phyloP scores from a whole-genome alignment of 2,888 invertebrate species.

The Patella depressa region DNA sequence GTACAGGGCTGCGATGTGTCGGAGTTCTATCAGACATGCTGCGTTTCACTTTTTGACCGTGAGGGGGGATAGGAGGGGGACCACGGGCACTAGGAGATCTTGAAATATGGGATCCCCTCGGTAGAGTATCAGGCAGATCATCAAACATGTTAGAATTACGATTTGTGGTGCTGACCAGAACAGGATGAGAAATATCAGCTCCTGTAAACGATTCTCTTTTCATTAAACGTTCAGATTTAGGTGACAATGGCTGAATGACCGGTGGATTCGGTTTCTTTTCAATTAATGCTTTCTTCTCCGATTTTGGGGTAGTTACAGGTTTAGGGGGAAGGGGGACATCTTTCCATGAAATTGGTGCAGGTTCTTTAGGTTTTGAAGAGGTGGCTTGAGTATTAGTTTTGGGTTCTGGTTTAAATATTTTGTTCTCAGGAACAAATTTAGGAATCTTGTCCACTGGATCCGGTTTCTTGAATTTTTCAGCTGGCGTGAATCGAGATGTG shows the following conservation, averaged over 20 bases:
- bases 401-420: neutral
- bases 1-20: neutral
- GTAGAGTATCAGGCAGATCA: constrained; percentile 35
- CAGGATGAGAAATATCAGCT: constrained; percentile 58
- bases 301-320: constrained; percentile 33
- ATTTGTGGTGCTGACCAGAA: constrained; percentile 62
- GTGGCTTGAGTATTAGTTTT: neutral
- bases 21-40: constrained; percentile 19
- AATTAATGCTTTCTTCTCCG: constrained; percentile 14
- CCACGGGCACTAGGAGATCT: constrained; percentile 15
- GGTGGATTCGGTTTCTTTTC: constrained; percentile 22
- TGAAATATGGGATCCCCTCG: constrained; percentile 26
- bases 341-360: neutral
- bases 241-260: neutral
- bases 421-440: neutral
- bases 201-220: constrained; percentile 54
- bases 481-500: too few relatives aligned
- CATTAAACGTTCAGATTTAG: constrained; percentile 32
- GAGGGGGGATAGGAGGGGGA: constrained; percentile 23
- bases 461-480: neutral
- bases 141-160: constrained; percentile 56
- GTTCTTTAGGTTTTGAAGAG: neutral
- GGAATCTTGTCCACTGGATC: neutral
- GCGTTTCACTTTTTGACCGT: constrained; percentile 26
- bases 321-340: constrained; percentile 27